Base-by-base conservation (phyloP, 2,888 invertebrate genomes). In the Cacoxenus indagator region DNA sequence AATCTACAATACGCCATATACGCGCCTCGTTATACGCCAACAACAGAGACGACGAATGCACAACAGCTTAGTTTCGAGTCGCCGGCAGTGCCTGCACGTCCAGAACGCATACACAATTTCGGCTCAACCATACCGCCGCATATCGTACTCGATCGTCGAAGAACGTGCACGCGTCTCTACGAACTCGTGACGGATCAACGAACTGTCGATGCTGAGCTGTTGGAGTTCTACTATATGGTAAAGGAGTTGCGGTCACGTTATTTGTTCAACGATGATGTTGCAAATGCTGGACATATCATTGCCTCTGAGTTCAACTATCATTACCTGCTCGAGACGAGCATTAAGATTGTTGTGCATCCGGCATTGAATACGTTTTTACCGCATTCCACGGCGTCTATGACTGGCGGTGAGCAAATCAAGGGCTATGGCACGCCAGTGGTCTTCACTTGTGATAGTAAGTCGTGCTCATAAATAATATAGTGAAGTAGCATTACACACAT, bases 361-460 rank as follows among this genome's bases (percentile, higher is more conserved):
- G 86, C 89, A 19, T 75, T 88, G 24, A 84, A 85, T 67, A 84
- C 84, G 0, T 70, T 88, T 4, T 77, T 81, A 57, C 70, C 76
- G 5, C 90, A 91, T 81, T 90, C 91, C 9, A 90, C 91, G 70
- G 88, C 90, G 14, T 72, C 65, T 8, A 75, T 79, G 14, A 66
- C 76, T 31, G 73, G 73, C n/a, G 75, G 78, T 69, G 86, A 87
- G 0, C 83, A 85, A 61, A 78, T 88, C 43, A 86, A 87, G 14
- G 87, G 88, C 2, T 88, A 88, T 73, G 88, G 88, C 5, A 90
- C 91, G 86, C 95, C 97, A 6, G 92, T 96, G 77, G 92, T 92
- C 11, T 98, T 98, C 87, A 97, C 97, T 45, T 97, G 97, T 84
- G 96, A 97, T 89, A 95, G 97, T 96, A 89, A 80, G 83, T 78